A percentile compares a stretch with the other conserved stretches of the same genome.
Evolutionary conservation across 2,797 vertebrate genomes (phyloP).

Genomic region (Danio kyathit): DNA sequence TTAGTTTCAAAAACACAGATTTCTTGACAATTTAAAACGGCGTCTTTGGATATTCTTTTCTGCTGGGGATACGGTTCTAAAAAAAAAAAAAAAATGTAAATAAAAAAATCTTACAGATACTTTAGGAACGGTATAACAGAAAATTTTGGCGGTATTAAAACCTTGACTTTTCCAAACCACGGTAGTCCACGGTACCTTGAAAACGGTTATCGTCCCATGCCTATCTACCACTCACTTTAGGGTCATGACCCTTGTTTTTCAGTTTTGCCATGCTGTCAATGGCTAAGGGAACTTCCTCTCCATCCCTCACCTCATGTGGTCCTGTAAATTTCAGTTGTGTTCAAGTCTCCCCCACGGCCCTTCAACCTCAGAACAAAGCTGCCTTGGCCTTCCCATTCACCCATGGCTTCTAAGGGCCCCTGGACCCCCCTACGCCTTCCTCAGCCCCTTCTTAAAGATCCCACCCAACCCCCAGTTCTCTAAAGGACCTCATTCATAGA

Average conservation of each 20-base stretch:
- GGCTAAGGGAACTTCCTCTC: slow-evolving; percentile 7
- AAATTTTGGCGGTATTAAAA: too few species aligned
- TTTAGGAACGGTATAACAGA: too few species aligned
- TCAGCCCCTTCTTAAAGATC: slow-evolving; percentile 46
- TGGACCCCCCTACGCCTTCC: slow-evolving; percentile 48
- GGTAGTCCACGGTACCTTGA: too few species aligned
- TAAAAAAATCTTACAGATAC: too few species aligned
- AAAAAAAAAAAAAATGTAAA: too few species aligned
- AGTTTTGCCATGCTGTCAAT: neutral
- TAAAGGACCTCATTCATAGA: slow-evolving; percentile 60
- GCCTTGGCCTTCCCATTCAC: slow-evolving; percentile 62
- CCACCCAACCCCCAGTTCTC: slow-evolving; percentile 57
- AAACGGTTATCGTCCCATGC: too few species aligned
- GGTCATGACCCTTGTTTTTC: neutral
- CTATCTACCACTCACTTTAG: neutral
- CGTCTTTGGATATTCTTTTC: too few species aligned
- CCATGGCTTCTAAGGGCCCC: slow-evolving; percentile 52
- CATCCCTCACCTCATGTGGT: slow-evolving; percentile 38
- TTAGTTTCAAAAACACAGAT: too few species aligned
- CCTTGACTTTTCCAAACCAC: too few species aligned
- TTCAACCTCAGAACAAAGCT: slow-evolving; percentile 57
- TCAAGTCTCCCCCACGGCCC: slow-evolving; percentile 34
- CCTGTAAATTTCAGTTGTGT: slow-evolving; percentile 46
- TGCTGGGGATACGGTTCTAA: too few species aligned
- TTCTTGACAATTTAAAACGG: too few species aligned